phyloP scores from a whole-genome alignment of 2,113 vertebrate genomes.

The Sturnus vulgaris region DNA sequence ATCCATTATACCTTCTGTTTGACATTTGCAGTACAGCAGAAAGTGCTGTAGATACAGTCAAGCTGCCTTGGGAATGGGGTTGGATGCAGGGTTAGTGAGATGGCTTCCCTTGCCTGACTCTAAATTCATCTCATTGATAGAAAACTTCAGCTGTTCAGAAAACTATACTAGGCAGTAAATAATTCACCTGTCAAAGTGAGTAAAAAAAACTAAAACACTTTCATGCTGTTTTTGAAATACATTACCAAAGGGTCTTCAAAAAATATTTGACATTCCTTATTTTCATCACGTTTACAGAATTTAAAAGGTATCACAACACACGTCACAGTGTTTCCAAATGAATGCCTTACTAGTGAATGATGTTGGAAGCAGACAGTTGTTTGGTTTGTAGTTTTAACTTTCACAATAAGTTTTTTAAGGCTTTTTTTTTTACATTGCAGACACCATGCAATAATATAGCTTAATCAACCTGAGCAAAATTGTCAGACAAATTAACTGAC shows the following conservation, averaged over 20 bases:
- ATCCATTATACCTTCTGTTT: slow-evolving; percentile 78
- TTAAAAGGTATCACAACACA: slow-evolving; percentile 44
- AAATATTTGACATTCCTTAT: slow-evolving; percentile 50
- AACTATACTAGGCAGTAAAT: slow-evolving; percentile 45
- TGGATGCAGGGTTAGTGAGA: slow-evolving; percentile 70
- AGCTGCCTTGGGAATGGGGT: slow-evolving; percentile 70
- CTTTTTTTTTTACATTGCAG: neutral
- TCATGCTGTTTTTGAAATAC: slow-evolving; percentile 40
- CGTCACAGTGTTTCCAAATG: slow-evolving; percentile 34
- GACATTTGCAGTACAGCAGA: slow-evolving; percentile 77
- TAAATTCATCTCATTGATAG: slow-evolving; percentile 72
- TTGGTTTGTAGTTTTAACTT: neutral
- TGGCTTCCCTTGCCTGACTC: slow-evolving; percentile 69
- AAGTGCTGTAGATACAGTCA: slow-evolving; percentile 79
- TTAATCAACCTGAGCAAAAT: neutral
- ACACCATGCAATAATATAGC: neutral
- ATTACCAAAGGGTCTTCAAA: slow-evolving; percentile 45
- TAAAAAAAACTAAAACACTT: neutral
- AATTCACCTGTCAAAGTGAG: slow-evolving; percentile 40
- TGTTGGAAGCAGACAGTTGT: neutral
- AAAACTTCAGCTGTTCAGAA: slow-evolving; percentile 63
- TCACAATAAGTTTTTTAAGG: neutral
- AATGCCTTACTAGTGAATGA: slow-evolving; percentile 10
- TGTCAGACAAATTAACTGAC: neutral
- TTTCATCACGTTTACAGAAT: slow-evolving; percentile 45